Evolutionary conservation across 2,113 vertebrate genomes (phyloP).

Genomic region (Symphodus melops): DNA sequence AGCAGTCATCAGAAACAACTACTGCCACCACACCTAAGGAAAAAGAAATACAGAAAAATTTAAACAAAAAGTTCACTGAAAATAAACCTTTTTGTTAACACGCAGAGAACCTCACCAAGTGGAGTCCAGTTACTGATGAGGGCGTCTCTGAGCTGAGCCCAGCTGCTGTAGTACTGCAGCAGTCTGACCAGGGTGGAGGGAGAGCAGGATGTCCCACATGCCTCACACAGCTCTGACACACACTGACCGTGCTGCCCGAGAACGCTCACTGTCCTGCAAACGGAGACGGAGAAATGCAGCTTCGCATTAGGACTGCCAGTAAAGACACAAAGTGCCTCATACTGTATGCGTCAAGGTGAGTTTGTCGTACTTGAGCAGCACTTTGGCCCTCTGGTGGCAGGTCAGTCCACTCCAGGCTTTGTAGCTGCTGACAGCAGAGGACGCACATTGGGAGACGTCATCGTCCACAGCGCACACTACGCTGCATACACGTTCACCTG

Average conservation of each 20-base stretch:
- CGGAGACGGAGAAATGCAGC: background rate
- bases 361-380: conserved; percentile 74
- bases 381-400: conserved; percentile 72
- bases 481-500: conserved; percentile 73
- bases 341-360: background rate
- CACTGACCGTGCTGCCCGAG: conserved; percentile 78
- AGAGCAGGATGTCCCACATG: conserved; percentile 69
- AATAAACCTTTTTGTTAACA: background rate
- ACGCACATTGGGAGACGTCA: conserved; percentile 69
- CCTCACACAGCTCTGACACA: conserved; percentile 76
- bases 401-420: conserved; percentile 72
- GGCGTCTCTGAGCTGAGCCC: conserved; percentile 82
- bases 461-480: conserved; percentile 64
- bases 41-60: background rate
- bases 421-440: conserved; percentile 64
- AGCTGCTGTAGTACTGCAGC: conserved; percentile 81
- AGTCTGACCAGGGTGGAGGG: conserved; percentile 70
- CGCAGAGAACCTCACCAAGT: conserved; percentile 59
- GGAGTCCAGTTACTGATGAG: conserved; percentile 75
- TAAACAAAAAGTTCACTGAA: background rate
- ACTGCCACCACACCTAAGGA: conserved; percentile 79
- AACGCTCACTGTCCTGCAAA: conserved; percentile 61
- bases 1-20: conserved; percentile 76
- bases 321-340: background rate
- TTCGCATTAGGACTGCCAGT: background rate